phyloP scores from a whole-genome alignment of 2,888 invertebrate species.

The Cremastobaeus sp. region DNA sequence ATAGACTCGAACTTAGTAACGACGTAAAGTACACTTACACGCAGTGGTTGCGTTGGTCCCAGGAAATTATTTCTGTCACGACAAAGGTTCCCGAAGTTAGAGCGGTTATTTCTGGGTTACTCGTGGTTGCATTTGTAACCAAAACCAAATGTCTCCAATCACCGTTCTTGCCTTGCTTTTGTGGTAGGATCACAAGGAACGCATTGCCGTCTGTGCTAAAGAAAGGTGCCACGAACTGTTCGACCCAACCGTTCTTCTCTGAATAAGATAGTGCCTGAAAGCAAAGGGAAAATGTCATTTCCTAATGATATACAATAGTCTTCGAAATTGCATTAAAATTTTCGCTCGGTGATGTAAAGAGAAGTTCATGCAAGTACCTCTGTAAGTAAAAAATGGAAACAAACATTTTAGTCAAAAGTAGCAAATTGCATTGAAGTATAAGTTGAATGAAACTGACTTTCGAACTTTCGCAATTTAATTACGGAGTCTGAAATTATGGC shows the following conservation, averaged over 20 bases:
- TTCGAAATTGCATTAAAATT: no score
- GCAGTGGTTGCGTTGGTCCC: slow-evolving; percentile 83
- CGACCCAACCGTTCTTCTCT: slow-evolving; percentile 86
- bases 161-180: slow-evolving; percentile 81
- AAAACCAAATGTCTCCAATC: slow-evolving; percentile 84
- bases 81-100: slow-evolving; percentile 84
- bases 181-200: slow-evolving; percentile 87
- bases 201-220: slow-evolving; percentile 84
- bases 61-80: slow-evolving; percentile 86
- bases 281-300: slow-evolving; percentile 16
- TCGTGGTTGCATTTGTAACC: slow-evolving; percentile 76
- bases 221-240: slow-evolving; percentile 85
- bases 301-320: not conserved
- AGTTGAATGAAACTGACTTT: not conserved
- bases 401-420: no score
- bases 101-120: slow-evolving; percentile 75
- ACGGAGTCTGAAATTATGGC: no score
- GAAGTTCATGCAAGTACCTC: no score
- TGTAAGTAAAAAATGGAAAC: no score
- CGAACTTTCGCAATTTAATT: no score
- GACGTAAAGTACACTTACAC: slow-evolving; percentile 81
- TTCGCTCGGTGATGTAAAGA: no score
- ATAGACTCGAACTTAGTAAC: slow-evolving; percentile 35
- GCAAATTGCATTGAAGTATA: slow-evolving; percentile 5
- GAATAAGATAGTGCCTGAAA: slow-evolving; percentile 70